These are phyloP conservation scores for Achlya flavicornis DNA, from an alignment of 2,888 invertebrate genomes.

Conservation along the genomic window DNA sequence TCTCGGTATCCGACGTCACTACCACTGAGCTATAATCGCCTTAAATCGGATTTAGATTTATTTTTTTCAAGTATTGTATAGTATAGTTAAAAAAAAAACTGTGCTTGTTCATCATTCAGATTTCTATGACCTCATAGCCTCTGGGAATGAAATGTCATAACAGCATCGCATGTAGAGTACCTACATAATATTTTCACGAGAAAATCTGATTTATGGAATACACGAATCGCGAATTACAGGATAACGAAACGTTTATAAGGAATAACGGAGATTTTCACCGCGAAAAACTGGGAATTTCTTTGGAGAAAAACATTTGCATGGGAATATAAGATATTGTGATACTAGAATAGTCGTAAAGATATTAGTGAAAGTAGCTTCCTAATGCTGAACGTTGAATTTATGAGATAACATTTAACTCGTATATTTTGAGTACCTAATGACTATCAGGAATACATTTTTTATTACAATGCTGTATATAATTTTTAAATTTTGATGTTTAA, in stretches of 20 bases:
- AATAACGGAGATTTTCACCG: not conserved
- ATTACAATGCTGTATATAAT: not conserved
- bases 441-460: not conserved
- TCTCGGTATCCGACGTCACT: too few species aligned
- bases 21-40: too few species aligned
- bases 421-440: not conserved
- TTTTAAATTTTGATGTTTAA: not conserved
- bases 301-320: conserved; percentile 5
- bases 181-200: not conserved
- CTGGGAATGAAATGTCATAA: not conserved
- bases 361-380: not conserved
- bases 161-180: not conserved
- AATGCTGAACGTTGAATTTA: not conserved
- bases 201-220: conserved; percentile 4
- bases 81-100: too few species aligned
- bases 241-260: conserved; percentile 8
- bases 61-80: too few species aligned
- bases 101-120: too few species aligned
- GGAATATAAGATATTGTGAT: conserved; percentile 2
- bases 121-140: too few species aligned
- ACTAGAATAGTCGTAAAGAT: conserved; percentile 3
- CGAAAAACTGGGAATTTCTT: not conserved
- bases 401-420: not conserved
- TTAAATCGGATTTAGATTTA: too few species aligned
- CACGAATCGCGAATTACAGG: not conserved